Evolutionary conservation across 2,113 vertebrate species (phyloP), one percentile per base, ranked within the genome.

Genomic region (Mandrillus leucophaeus): DNA sequence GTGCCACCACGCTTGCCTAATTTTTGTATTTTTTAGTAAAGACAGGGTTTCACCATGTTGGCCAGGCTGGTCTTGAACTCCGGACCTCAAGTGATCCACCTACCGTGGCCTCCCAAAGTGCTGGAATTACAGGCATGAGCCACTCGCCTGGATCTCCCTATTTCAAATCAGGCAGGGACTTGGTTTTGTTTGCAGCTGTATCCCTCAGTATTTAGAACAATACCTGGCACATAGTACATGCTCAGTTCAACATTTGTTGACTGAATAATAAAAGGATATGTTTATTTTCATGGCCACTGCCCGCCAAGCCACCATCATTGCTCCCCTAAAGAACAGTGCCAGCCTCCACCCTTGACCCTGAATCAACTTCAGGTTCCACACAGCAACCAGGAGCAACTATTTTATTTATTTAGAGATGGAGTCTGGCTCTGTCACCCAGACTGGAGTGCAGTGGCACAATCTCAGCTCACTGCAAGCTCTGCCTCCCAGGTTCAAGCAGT

Each of bases 101-200:
- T 11, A 5, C 25, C 11, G 1, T 64, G 27, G 61, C 61, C 61
- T 30, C 5, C 27, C 61, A 64, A 64, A 64, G 61, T 64, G 2
- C 61, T 64, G 61, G 27, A 27, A 64, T 30, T 64, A 64, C 11
- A 64, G 61, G 27, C 61, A 64, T 64, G 61, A 64, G 27, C 27
- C 61, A 64, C 61, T 12, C 0, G 61, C 61, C 61, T 5, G 0
- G 27, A 64, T 5, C 27, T 64, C 27, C 11, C 5, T 78, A 1
- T 43, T 64, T 59, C 6, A 57, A 1, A 27, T 32, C 38, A 61
- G 80, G 20, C 43, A 2, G 72, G 45, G 52, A 64, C 13, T 87
- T 57, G 43, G 61, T 76, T 82, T 61, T 61, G 25, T 38, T 25
- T 7, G 3, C 50, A 43, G 45, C 48, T 38, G 8, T 23, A 8